A percentile compares a stretch with the other conserved stretches of the same genome.
Conservation (phyloP, 2,797 vertebrate species). For the Typhlichthys subterraneus region DNA sequence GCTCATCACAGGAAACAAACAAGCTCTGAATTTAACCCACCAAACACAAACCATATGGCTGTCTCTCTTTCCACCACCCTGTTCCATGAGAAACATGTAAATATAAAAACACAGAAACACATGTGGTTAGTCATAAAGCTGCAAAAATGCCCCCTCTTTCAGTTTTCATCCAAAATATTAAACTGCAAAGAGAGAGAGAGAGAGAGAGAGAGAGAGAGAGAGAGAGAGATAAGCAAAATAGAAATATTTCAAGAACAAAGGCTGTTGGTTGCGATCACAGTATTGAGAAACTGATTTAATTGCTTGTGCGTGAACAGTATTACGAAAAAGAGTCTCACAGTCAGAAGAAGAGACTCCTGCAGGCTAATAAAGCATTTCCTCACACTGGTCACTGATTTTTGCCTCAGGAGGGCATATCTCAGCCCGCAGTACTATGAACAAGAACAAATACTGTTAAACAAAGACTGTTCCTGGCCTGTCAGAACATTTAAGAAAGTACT, state of each 20-base stretch:
- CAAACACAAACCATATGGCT: conserved; percentile 79
- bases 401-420: too few species aligned
- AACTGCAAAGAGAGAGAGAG: conserved; percentile 17
- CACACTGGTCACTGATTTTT: not conserved
- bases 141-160: conserved; percentile 51
- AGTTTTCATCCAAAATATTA: conserved; percentile 42
- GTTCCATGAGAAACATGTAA: conserved; percentile 80
- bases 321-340: conserved; percentile 59
- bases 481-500: conserved; percentile 3
- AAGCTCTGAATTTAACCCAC: conserved; percentile 61
- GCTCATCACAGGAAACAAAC: conserved; percentile 69
- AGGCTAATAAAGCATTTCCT: conserved; percentile 8
- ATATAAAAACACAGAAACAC: conserved; percentile 76
- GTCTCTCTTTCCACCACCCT: conserved; percentile 64
- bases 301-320: conserved; percentile 65
- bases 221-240: conserved; percentile 4
- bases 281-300: conserved; percentile 67
- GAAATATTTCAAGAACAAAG: conserved; percentile 45
- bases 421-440: too few species aligned
- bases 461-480: conserved; percentile 16
- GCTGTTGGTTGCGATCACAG: conserved; percentile 55
- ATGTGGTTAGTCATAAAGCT: conserved; percentile 78
- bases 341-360: conserved; percentile 38
- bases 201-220: conserved; percentile 20
- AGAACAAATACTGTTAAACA: too few species aligned